Evolutionary conservation across 2,113 vertebrate species (phyloP).

Genomic region (Pampusana beccarii): DNA sequence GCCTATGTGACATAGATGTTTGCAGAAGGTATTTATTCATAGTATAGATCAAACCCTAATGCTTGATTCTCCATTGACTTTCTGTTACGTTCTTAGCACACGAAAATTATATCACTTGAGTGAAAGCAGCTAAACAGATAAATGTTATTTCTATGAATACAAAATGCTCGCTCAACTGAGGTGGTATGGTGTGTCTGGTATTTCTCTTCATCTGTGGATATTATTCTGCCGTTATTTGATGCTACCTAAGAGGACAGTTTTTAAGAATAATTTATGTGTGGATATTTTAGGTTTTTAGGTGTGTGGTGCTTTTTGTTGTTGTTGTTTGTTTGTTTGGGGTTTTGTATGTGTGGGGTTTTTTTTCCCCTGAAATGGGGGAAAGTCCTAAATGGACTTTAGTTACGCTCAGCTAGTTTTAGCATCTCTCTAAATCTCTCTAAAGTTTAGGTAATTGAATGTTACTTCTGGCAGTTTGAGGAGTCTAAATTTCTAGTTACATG

Average conservation of each 20-base stretch:
- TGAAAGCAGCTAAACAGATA: not conserved
- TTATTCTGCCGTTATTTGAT: not conserved
- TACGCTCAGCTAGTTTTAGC: not conserved
- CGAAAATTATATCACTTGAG: not conserved
- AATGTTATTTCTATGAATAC: not conserved
- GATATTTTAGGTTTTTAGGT: not conserved
- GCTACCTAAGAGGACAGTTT: not conserved
- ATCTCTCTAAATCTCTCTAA: not conserved
- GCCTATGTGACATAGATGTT: not conserved
- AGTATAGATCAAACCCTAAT: not conserved
- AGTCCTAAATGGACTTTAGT: not conserved
- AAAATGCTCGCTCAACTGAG: not conserved
- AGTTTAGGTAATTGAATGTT: not conserved
- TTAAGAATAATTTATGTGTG: not conserved
- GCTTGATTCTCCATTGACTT: not conserved
- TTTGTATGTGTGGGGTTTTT: no score
- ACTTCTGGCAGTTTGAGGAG: not conserved
- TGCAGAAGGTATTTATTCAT: not conserved
- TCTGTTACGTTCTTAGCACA: not conserved
- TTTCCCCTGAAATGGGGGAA: no score
- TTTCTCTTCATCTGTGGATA: not conserved
- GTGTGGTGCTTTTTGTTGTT: fast-evolving
- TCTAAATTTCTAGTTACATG: not conserved
- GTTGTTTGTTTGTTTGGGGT: not conserved
- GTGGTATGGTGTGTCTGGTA: not conserved